Evolutionary conservation across 64 coral and sea anemone genomes (phyloP).

Genomic region (Dendronephthya gigantea): DNA sequence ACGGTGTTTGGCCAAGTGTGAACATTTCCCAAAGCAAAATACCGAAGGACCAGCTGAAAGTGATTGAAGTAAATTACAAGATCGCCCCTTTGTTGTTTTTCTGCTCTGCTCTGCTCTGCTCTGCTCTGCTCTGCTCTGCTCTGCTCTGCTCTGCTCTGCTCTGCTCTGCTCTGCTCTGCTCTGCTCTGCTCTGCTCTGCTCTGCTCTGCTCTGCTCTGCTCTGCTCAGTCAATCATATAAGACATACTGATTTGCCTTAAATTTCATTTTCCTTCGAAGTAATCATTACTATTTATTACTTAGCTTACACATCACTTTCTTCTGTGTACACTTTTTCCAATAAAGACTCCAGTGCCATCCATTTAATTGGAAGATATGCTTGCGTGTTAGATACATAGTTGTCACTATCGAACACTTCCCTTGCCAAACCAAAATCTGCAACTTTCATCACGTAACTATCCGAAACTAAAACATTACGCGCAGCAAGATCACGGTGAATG

Average conservation of each 20-base stretch:
- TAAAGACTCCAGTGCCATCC: background rate
- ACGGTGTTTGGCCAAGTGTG: conserved; percentile 38
- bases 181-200: conserved; percentile 15
- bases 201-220: conserved; percentile 6
- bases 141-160: no score
- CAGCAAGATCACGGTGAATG: background rate
- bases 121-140: no score
- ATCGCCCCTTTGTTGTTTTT: no score
- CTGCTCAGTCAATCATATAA: no score
- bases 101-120: no score
- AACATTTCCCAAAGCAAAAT: conserved; percentile 51
- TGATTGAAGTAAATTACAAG: background rate
- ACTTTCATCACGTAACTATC: background rate
- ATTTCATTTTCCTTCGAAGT: no score
- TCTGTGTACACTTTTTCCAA: conserved; percentile 3
- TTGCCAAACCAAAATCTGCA: background rate
- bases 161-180: conserved; percentile 9
- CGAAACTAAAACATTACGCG: background rate
- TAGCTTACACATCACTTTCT: conserved; percentile 8
- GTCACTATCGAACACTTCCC: background rate
- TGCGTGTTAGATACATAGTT: background rate
- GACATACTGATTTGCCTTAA: no score
- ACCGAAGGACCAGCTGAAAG: conserved; percentile 47
- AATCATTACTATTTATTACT: background rate
- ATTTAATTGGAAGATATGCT: background rate